Percentiles rank a stretch among this genome's conserved stretches.
phyloP scores from a whole-genome alignment of 2,113 vertebrate genomes.

The Pardalotus punctatus region DNA sequence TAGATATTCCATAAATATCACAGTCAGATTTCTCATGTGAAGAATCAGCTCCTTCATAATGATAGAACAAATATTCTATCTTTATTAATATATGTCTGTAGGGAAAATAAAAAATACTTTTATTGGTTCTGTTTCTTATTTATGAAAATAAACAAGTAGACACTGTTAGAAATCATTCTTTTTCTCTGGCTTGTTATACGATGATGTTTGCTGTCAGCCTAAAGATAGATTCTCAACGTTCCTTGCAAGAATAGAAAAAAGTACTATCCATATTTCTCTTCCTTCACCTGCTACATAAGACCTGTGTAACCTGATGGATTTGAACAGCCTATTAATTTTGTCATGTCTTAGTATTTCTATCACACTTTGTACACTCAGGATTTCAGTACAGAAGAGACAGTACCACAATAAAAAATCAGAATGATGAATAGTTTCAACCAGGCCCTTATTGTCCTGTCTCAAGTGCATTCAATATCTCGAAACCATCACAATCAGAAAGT shows the following conservation, averaged over 20 bases:
- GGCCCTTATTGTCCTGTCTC: neutral
- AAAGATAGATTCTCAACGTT: neutral
- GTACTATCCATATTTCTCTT: neutral
- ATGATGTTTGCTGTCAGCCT: neutral
- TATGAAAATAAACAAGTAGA: neutral
- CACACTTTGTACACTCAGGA: neutral
- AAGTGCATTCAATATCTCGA: neutral
- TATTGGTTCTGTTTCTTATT: neutral
- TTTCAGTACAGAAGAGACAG: neutral
- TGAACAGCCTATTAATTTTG: conserved; percentile 13
- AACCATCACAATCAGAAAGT: neutral
- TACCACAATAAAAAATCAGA: neutral
- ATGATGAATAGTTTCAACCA: neutral
- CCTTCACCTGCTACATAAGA: neutral
- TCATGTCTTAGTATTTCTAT: neutral
- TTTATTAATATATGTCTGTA: neutral
- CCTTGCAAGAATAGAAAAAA: neutral
- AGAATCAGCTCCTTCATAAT: neutral
- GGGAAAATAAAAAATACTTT: neutral
- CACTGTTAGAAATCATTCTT: neutral
- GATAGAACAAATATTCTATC: neutral
- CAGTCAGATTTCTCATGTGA: neutral
- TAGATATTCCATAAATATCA: neutral
- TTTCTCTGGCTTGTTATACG: neutral
- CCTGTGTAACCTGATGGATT: neutral